Conservation (phyloP, 2,888 invertebrate species). For the Drosophila seclusa region DNA sequence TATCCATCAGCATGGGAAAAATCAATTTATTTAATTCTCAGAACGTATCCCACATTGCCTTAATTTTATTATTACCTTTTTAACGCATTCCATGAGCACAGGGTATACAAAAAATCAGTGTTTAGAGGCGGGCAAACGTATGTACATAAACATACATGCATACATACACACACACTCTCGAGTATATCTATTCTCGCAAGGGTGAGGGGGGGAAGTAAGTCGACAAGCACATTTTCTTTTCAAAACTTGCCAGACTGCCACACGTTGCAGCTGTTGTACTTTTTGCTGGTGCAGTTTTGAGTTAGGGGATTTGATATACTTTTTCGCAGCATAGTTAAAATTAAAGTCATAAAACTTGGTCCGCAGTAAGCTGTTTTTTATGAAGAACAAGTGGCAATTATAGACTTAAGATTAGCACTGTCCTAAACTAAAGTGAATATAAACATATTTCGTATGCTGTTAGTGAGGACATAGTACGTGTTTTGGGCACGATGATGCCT, state of each 20-base stretch:
- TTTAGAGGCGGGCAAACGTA: neutral
- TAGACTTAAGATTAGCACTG: neutral
- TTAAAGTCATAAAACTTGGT: slow-evolving; percentile 33
- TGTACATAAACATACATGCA: neutral
- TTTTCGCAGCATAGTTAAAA: slow-evolving; percentile 10
- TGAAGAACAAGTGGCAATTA: slow-evolving; percentile 6
- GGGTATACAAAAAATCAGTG: slow-evolving; percentile 1
- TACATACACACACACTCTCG: neutral
- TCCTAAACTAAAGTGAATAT: neutral
- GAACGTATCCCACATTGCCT: neutral
- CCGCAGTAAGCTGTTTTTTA: slow-evolving; percentile 19
- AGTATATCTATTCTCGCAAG: too few relatives aligned
- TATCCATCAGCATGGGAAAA: neutral
- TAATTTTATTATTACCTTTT: neutral
- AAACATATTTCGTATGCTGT: neutral
- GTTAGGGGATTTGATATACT: slow-evolving; percentile 4
- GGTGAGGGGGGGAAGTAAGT: slow-evolving; percentile 14
- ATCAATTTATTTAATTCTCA: neutral
- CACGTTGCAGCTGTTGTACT: slow-evolving; percentile 35
- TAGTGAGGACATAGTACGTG: neutral
- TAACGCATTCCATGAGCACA: neutral
- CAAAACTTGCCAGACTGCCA: slow-evolving; percentile 59
- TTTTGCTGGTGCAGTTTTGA: slow-evolving; percentile 4
- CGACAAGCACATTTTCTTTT: slow-evolving; percentile 54
- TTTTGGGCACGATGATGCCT: neutral